Conservation (phyloP, 2,113 vertebrate species). For the Notiomystis cincta region DNA sequence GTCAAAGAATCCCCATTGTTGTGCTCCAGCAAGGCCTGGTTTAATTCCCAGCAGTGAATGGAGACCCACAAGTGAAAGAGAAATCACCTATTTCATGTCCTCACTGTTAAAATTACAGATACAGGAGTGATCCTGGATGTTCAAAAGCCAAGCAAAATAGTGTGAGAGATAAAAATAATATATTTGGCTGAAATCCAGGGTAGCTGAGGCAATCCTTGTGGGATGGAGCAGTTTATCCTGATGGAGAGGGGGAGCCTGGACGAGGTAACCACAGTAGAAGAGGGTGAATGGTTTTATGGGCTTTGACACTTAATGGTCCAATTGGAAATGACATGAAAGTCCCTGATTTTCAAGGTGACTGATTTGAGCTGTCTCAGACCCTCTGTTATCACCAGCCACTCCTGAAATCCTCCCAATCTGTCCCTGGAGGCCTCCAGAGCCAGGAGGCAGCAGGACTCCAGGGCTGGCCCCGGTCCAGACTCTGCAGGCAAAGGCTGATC, state of each 20-base stretch:
- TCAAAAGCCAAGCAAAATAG: background rate
- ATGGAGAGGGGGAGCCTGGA: background rate
- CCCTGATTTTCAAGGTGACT: slow-evolving; percentile 32
- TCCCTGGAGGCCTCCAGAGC: background rate
- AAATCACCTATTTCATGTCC: background rate
- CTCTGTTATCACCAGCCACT: background rate
- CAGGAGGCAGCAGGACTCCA: background rate
- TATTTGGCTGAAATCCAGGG: background rate
- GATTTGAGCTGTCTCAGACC: background rate
- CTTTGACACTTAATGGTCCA: slow-evolving; percentile 7
- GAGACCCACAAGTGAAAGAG: background rate
- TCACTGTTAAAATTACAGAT: background rate
- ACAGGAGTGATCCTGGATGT: background rate
- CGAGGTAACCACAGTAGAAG: background rate
- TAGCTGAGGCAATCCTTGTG: background rate
- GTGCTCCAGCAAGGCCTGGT: background rate
- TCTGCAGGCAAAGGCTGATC: slow-evolving; percentile 12
- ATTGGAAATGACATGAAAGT: background rate
- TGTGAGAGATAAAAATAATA: background rate
- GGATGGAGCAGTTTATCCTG: background rate
- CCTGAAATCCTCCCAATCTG: background rate
- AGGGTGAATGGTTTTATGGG: slow-evolving; percentile 28
- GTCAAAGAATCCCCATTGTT: background rate
- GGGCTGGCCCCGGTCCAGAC: background rate
- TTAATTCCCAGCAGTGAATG: background rate